Percentiles rank a stretch among this genome's conserved stretches.
Conservation (phyloP, 2,888 invertebrate species). For the Hirtodrosophila confusa region DNA sequence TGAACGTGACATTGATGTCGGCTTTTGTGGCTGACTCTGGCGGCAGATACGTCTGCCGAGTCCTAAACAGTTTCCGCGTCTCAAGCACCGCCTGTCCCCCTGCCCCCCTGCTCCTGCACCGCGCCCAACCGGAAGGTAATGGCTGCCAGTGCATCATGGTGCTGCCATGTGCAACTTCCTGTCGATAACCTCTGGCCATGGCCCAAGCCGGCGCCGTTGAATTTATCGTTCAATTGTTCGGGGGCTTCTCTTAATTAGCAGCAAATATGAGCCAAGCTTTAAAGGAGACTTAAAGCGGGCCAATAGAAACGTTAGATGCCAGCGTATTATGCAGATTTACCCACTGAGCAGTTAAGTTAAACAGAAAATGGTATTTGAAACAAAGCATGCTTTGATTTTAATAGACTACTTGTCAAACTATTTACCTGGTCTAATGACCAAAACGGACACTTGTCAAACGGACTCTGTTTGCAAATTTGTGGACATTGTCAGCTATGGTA, state of each 20-base stretch:
- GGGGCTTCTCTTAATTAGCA: constrained; percentile 52
- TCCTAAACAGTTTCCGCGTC: constrained; percentile 69
- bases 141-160: constrained; percentile 36
- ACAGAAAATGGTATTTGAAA: neutral
- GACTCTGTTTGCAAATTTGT: constrained; percentile 45
- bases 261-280: constrained; percentile 4
- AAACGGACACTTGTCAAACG: constrained; percentile 53
- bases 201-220: constrained; percentile 50
- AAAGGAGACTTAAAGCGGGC: constrained; percentile 5
- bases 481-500: constrained; percentile 34
- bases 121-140: constrained; percentile 47
- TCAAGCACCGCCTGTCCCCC: constrained; percentile 50
- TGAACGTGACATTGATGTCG: constrained; percentile 82
- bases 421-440: constrained; percentile 37
- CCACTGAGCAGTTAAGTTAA: too few species aligned
- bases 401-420: constrained; percentile 12
- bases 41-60: constrained; percentile 14
- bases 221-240: constrained; percentile 63
- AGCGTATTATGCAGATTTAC: too few species aligned
- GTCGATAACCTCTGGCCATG: constrained; percentile 63
- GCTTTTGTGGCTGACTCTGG: constrained; percentile 58
- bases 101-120: too few species aligned
- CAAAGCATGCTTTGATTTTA: neutral
- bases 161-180: constrained; percentile 71
- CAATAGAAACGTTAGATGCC: too few species aligned